phyloP scores from a whole-genome alignment of 2,888 invertebrate species.

The Trissolcus brochymenae region DNA sequence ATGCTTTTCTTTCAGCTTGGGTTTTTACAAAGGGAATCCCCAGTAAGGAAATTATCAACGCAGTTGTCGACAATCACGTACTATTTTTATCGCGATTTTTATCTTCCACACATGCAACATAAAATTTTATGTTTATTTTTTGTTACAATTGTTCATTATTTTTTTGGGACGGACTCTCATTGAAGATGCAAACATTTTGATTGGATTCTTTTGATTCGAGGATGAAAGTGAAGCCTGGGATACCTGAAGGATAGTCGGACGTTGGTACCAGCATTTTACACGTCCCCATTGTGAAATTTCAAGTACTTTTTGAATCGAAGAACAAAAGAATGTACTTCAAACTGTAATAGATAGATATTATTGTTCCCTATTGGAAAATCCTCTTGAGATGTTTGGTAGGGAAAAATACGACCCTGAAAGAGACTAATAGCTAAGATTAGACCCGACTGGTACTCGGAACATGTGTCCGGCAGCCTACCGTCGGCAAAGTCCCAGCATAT shows the following conservation, averaged over 20 bases:
- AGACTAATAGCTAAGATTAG: constrained; percentile 22
- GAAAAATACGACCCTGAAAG: constrained; percentile 3
- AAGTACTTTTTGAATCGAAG: constrained; percentile 15
- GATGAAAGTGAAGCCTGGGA: background rate
- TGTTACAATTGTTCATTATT: no score
- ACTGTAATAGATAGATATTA: constrained; percentile 38
- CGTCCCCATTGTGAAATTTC: constrained; percentile 13
- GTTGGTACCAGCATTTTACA: constrained; percentile 32
- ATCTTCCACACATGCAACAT: background rate
- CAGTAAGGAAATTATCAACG: background rate
- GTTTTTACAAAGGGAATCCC: constrained; percentile 33
- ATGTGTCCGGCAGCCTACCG: constrained; percentile 8
- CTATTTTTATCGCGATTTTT: background rate
- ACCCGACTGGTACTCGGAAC: constrained; percentile 17
- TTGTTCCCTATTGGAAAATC: constrained; percentile 11
- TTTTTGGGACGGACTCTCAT: no score
- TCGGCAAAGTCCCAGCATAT: background rate
- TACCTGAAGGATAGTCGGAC: background rate
- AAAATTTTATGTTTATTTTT: background rate
- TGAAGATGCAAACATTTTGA: no score
- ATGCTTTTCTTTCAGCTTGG: constrained; percentile 10
- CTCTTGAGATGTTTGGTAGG: constrained; percentile 20
- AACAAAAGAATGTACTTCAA: constrained; percentile 24
- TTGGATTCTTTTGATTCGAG: no score
- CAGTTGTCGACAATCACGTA: background rate